Conservation (phyloP, 1,140 invertebrate species). For the Lepidurus couesii region DNA sequence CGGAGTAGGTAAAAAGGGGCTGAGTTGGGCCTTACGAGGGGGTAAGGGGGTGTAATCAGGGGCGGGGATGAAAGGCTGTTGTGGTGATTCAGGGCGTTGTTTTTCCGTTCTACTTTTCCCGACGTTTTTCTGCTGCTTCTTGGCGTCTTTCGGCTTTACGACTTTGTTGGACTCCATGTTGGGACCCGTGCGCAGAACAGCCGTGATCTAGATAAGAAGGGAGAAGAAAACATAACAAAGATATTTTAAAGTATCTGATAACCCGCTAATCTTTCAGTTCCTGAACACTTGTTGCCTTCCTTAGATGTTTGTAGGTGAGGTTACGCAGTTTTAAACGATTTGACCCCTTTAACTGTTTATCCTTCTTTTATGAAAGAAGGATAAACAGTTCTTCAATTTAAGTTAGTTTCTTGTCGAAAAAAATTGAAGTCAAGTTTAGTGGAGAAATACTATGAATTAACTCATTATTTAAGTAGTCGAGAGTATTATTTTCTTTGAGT, state of each 20-base stretch:
- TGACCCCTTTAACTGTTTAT: no score
- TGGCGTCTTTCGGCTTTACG: background rate
- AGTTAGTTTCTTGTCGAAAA: no score
- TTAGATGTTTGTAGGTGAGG: background rate
- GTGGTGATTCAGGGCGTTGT: background rate
- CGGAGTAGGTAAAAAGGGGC: background rate
- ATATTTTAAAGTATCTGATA: conserved; percentile 4
- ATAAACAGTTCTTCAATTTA: no score
- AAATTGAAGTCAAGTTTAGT: no score
- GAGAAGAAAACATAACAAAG: conserved; percentile 1
- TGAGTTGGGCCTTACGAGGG: conserved; percentile 24
- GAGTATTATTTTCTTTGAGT: no score
- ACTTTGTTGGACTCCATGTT: conserved; percentile 26
- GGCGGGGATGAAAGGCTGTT: conserved; percentile 32
- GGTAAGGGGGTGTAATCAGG: conserved; percentile 34
- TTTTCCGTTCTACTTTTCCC: background rate
- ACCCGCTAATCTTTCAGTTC: background rate
- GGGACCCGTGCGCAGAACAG: background rate
- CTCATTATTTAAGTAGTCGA: no score
- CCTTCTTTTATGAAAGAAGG: no score
- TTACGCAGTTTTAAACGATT: background rate
- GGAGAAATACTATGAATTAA: no score
- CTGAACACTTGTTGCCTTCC: background rate
- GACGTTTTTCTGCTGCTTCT: conserved; percentile 3
- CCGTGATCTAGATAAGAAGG: background rate